phyloP scores from a whole-genome alignment of 2,113 vertebrate species.

The Galeopterus variegatus region DNA sequence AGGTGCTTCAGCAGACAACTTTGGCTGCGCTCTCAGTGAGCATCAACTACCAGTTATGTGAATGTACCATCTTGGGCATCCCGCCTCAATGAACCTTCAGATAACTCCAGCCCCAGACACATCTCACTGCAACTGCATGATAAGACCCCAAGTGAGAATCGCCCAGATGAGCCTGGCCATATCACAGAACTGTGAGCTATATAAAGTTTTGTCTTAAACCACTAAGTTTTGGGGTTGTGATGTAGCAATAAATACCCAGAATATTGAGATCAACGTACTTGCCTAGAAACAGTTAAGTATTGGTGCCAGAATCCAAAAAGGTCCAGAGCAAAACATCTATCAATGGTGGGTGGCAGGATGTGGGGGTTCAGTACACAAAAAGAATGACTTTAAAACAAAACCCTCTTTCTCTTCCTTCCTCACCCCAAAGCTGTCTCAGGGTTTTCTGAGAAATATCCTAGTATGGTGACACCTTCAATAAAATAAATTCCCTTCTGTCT shows the following conservation, averaged over 20 bases:
- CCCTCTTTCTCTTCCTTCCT: neutral
- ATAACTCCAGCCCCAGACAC: neutral
- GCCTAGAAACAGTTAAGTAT: neutral
- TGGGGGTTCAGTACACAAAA: neutral
- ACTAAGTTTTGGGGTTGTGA: neutral
- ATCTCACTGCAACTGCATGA: neutral
- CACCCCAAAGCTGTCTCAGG: neutral
- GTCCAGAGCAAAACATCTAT: slow-evolving; percentile 32
- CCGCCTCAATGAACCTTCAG: neutral
- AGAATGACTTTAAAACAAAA: slow-evolving; percentile 36
- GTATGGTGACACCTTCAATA: slow-evolving; percentile 49
- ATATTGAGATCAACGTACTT: neutral
- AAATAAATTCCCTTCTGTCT: slow-evolving; percentile 68
- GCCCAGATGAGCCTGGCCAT: neutral
- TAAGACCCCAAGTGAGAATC: neutral
- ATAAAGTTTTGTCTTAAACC: slow-evolving; percentile 1
- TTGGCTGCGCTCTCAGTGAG: neutral
- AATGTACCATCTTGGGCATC: neutral
- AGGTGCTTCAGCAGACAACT: neutral
- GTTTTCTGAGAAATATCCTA: slow-evolving; percentile 51
- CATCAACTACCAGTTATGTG: neutral
- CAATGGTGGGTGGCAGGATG: neutral
- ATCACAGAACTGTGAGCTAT: neutral
- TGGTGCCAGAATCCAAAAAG: neutral
- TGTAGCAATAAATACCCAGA: neutral